Evolutionary conservation across 23 tunicate genomes (phyloP), one percentile per base, ranked within the genome.

Genomic region (Pegea sp.): DNA sequence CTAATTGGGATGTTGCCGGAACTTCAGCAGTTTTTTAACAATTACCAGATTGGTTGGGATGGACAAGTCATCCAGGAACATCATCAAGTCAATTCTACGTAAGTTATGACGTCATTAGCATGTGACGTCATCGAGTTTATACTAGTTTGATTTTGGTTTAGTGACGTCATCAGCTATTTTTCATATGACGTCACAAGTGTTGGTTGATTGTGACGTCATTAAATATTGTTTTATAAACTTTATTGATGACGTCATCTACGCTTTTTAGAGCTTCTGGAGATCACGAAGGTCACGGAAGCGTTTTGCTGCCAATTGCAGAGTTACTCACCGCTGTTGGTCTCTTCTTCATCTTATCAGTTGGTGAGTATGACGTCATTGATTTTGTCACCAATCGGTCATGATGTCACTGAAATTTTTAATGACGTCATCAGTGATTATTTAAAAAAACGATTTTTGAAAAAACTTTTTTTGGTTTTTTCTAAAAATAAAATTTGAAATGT

Each of bases 281-380:
- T 11, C 13, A 38, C 22, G 68, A 29, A n/a, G 74, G 44, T 24
- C 28, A 61, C 42, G 80, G 51, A 48, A 28, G 57, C 0, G 54
- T 53, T 1, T 44, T 32, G 53, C 59, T 84, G 95, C 95, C 95
- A 50, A 62, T 74, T 1, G 73, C 95, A 26, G 95, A 84, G 43
- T 63, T 84, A 0, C 48, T 84, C 22, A 65, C 69, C 16, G 62
- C 74, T 8, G 59, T 57, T 50, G 95, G 95, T 3, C 48, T 84
- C 8, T 84, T 84, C 58, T 52, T 84, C 19, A 84, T 84, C n/a
- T 61, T 84, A n/a, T 60, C 58, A 23, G 62, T 84, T 26, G 95
- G 95, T 84, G 30, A 68, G 76, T 59, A 5, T 16, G n/a, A 11
- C 21, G 55, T 50, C 55, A n/a, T n/a, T n/a, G n/a, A n/a, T n/a